These are phyloP conservation scores for Pocillopora verrucosa DNA, from an alignment of 64 coral and sea anemone genomes.

Conservation along the genomic window DNA sequence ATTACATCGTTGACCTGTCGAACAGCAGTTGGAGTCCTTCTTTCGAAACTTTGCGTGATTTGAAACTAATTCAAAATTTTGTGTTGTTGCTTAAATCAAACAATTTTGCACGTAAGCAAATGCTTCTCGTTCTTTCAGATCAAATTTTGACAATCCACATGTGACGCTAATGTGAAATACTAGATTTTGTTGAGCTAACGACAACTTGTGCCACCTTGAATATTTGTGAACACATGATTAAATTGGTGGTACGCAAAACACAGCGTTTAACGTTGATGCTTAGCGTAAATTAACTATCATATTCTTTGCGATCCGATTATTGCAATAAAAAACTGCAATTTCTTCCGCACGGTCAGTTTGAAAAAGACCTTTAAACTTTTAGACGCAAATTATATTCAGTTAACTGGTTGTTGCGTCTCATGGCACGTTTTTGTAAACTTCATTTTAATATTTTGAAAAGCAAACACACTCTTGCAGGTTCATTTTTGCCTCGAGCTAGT, in stretches of 20 bases:
- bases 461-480: background rate
- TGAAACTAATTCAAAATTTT: background rate
- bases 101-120: constrained; percentile 22
- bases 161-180: background rate
- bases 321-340: background rate
- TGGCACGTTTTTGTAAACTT: constrained; percentile 19
- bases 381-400: background rate
- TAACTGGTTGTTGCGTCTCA: background rate
- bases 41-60: background rate
- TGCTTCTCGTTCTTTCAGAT: background rate
- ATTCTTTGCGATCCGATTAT: constrained; percentile 11
- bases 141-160: constrained; percentile 23
- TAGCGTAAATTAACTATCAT: background rate
- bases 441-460: constrained; percentile 7
- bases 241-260: constrained; percentile 8
- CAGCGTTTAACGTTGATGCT: constrained; percentile 3
- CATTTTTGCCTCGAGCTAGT: background rate
- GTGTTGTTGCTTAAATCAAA: background rate
- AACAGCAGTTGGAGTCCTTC: background rate
- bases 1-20: constrained; percentile 9
- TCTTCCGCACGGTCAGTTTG: background rate
- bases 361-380: background rate
- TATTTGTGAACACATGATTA: constrained; percentile 32
- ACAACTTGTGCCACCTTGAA: background rate
- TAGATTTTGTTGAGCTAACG: background rate